Conservation (phyloP, 2,797 vertebrate genomes). For the Rallus crepitans region DNA sequence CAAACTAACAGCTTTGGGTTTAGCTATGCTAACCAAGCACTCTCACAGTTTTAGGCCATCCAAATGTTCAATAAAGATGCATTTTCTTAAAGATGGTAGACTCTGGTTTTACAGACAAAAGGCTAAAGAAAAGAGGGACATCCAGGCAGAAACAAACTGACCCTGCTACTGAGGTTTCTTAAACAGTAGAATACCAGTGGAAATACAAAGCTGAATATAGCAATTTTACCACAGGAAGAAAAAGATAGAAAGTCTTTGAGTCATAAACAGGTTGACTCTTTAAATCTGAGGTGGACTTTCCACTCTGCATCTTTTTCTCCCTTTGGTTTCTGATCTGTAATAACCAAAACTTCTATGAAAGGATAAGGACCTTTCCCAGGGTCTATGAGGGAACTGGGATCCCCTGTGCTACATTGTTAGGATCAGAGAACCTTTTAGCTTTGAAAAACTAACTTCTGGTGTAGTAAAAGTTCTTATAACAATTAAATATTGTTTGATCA, state of each 20-base stretch:
- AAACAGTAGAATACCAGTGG: neutral
- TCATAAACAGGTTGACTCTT: neutral
- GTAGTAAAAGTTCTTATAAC: neutral
- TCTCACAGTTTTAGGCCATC: neutral
- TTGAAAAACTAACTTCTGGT: neutral
- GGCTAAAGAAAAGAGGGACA: neutral
- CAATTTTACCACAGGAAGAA: neutral
- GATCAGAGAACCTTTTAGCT: neutral
- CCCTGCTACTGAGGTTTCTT: neutral
- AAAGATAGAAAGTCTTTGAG: neutral
- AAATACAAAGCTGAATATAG: neutral
- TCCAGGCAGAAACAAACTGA: neutral
- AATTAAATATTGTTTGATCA: neutral
- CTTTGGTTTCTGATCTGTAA: neutral
- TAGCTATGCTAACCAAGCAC: neutral
- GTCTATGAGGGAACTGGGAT: neutral
- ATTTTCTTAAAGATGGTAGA: neutral
- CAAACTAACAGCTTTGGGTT: neutral
- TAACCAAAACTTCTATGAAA: neutral
- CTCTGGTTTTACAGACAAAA: neutral
- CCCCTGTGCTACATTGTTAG: neutral
- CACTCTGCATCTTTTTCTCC: neutral
- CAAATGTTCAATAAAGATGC: neutral
- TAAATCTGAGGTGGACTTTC: neutral
- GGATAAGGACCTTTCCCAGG: neutral